Conservation (phyloP, 2,797 vertebrate genomes). For the Sebastes nivosus region DNA sequence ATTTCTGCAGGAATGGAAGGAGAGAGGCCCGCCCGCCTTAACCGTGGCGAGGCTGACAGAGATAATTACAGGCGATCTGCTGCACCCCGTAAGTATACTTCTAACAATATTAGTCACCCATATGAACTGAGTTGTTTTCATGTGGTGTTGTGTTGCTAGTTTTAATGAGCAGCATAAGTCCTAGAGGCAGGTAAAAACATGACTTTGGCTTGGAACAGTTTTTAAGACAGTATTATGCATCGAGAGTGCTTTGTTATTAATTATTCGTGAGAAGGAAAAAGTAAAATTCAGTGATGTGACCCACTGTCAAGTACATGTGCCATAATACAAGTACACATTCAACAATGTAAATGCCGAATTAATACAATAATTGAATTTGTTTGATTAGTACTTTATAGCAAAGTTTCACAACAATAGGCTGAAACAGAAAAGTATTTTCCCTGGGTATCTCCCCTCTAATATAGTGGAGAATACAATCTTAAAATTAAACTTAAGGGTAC, state of each 20-base stretch:
- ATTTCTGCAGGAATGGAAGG: constrained; percentile 89
- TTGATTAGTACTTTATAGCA: background rate
- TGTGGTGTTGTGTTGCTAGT: background rate
- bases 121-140: background rate
- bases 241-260: background rate
- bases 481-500: background rate
- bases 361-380: background rate
- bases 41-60: constrained; percentile 95
- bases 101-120: background rate
- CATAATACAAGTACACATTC: background rate
- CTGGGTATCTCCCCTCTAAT: background rate
- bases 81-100: constrained; percentile 88
- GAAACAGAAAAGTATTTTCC: background rate
- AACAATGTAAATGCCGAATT: background rate
- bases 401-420: background rate
- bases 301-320: background rate
- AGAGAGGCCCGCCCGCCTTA: constrained; percentile 94
- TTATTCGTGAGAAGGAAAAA: background rate
- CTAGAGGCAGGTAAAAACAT: background rate
- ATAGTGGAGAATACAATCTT: background rate
- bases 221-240: background rate
- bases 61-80: constrained; percentile 95
- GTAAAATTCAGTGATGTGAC: background rate
- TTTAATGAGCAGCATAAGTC: background rate
- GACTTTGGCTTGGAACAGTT: background rate